These are phyloP conservation scores for Delia radicum DNA, from an alignment of 1,140 invertebrate genomes.

Conservation along the genomic window DNA sequence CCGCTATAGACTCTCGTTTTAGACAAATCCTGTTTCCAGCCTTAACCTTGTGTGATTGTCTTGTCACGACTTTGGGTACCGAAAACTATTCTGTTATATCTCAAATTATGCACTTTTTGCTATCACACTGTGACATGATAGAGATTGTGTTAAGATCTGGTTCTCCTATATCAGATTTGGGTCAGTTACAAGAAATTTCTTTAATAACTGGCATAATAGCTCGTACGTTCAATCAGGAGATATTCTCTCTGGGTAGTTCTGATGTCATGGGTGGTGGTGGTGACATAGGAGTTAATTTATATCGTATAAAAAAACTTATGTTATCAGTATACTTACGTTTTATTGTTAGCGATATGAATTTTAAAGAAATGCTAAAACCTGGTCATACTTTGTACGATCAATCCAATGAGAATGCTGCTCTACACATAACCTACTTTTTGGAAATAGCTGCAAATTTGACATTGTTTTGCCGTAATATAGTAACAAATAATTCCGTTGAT, in stretches of 20 bases:
- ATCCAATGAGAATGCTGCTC: conserved; percentile 23
- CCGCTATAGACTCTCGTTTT: conserved; percentile 67
- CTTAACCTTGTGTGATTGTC: conserved; percentile 74
- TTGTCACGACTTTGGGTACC: conserved; percentile 78
- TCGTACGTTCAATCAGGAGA: conserved; percentile 65
- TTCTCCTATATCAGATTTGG: conserved; percentile 64
- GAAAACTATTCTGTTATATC: conserved; percentile 78
- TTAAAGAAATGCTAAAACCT: conserved; percentile 38
- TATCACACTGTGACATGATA: conserved; percentile 80
- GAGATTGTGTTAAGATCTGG: conserved; percentile 72
- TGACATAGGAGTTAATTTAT: too few relatives aligned
- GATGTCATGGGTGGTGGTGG: too few relatives aligned
- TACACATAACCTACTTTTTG: conserved; percentile 46
- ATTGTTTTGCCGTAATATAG: conserved; percentile 66
- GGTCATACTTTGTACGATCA: conserved; percentile 27
- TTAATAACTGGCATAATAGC: conserved; percentile 76
- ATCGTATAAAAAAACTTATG: too few relatives aligned
- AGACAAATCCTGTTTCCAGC: conserved; percentile 79
- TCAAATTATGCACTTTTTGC: conserved; percentile 76
- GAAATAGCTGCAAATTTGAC: conserved; percentile 71
- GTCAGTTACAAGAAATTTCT: conserved; percentile 70
- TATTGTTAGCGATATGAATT: conserved; percentile 53
- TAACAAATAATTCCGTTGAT: conserved; percentile 59
- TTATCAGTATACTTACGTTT: conserved; percentile 74
- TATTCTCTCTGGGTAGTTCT: too few relatives aligned